Percentiles rank a stretch among this genome's conserved stretches.
phyloP scores from a whole-genome alignment of 1,140 invertebrate species.

The Caenorhabditis remanei region DNA sequence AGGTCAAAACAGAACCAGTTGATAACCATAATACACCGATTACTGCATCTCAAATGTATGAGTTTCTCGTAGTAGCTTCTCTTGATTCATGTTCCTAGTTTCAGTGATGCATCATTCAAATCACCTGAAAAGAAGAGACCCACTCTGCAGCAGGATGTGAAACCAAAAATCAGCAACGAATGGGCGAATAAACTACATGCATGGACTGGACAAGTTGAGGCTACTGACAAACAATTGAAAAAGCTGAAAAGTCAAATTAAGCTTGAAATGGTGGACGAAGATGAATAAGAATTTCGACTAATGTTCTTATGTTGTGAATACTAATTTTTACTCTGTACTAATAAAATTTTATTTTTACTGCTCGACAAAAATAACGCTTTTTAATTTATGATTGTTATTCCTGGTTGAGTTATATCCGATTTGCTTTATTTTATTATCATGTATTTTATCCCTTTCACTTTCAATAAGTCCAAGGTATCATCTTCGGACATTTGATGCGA shows the following conservation, averaged over 20 bases:
- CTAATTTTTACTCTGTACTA: too few relatives aligned
- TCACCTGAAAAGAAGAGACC: constrained; percentile 13
- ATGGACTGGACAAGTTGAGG: constrained; percentile 28
- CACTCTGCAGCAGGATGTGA: background rate
- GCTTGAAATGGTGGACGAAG: background rate
- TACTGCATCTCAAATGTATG: background rate
- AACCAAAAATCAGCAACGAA: background rate
- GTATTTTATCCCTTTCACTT: too few relatives aligned
- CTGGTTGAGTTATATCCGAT: too few relatives aligned
- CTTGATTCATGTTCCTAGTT: background rate
- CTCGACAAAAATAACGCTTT: too few relatives aligned
- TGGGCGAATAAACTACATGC: constrained; percentile 19
- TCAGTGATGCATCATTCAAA: background rate
- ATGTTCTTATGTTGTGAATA: too few relatives aligned
- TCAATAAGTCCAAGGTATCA: background rate
- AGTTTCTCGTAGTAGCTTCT: background rate
- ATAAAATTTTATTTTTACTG: too few relatives aligned
- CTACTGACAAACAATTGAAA: background rate
- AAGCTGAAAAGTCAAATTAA: constrained; percentile 9
- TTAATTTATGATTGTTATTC: too few relatives aligned
- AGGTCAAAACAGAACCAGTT: background rate
- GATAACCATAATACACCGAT: background rate
- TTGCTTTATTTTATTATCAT: too few relatives aligned
- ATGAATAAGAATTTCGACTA: background rate
- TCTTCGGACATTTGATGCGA: background rate